Evolutionary conservation across 2,113 vertebrate species (phyloP), one percentile per base, ranked within the genome.

Genomic region (Syngnathoides biaculeatus): DNA sequence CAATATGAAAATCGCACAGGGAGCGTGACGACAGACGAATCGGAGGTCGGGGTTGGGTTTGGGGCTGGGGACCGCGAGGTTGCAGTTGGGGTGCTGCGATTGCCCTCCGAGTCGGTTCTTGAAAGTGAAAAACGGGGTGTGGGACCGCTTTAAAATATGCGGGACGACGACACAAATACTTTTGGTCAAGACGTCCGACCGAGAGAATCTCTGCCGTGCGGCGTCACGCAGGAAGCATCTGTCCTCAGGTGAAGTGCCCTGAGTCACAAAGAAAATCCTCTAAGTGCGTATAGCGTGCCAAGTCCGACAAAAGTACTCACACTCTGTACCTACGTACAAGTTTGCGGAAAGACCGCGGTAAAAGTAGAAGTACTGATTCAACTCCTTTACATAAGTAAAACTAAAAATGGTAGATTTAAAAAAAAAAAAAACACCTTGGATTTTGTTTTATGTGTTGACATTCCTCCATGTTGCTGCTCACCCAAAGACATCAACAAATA

Each of bases 241-340:
- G 61, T 15, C 15, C 19, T 27, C 69, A 81, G 60, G 67, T 79
- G 66, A 77, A 64, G 19, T 58, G 63, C 53, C 50, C 50, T 82
- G 73, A 85, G 68, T 68, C 74, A 81, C 66, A 66, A 72, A 74
- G 52, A 65, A 79, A 72, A 64, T 72, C 71, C 65, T 47, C 62
- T 43, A 47, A 66, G 65, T 64, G 65, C 59, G 26, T 39, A 39
- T 39, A 47, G 24, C 43, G 56, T 35, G 56, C 17, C 58, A 60
- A 38, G 20, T 60, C 13, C 19, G 30, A 22, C 62, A 52, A 48
- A 68, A 38, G 35, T 12, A 67, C 66, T 65, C 60, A 69, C 48
- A 45, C 52, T 22, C 20, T 52, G 8, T 50, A 50, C 47, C 52
- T 53, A 53, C 12, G 50, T 11, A 24, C 7, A 22, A 53, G n/a